These are phyloP conservation scores for Corticium candelabrum DNA, from an alignment of 37 sponge, comb jelly and placozoan genomes.

Conservation along the genomic window DNA sequence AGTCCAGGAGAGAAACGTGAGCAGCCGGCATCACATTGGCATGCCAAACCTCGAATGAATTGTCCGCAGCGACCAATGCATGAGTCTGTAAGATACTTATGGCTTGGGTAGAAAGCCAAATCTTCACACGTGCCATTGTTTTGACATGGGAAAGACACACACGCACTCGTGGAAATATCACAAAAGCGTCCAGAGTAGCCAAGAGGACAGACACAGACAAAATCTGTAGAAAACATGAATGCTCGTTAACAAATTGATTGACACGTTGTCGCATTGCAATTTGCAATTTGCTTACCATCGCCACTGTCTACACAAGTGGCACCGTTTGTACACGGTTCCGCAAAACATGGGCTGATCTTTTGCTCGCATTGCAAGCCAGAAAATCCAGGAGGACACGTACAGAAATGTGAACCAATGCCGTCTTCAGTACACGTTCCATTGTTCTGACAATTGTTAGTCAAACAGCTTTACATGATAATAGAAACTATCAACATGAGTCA, in stretches of 20 bases:
- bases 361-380: background rate
- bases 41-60: background rate
- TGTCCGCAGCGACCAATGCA: background rate
- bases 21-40: background rate
- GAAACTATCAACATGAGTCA: too few relatives aligned
- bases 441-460: background rate
- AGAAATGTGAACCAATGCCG: background rate
- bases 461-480: background rate
- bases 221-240: background rate
- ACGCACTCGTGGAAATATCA: background rate
- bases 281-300: background rate
- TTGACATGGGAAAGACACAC: background rate
- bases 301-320: background rate
- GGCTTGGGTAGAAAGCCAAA: background rate
- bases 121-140: background rate
- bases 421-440: background rate
- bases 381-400: background rate
- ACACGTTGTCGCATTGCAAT: too few relatives aligned
- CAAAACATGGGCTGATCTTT: background rate
- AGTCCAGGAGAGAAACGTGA: background rate
- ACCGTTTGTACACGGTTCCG: background rate
- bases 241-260: too few relatives aligned
- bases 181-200: background rate
- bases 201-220: background rate
- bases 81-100: background rate